Conservation (phyloP, 2,888 invertebrate species). For the Caenorhabditis uteleia region DNA sequence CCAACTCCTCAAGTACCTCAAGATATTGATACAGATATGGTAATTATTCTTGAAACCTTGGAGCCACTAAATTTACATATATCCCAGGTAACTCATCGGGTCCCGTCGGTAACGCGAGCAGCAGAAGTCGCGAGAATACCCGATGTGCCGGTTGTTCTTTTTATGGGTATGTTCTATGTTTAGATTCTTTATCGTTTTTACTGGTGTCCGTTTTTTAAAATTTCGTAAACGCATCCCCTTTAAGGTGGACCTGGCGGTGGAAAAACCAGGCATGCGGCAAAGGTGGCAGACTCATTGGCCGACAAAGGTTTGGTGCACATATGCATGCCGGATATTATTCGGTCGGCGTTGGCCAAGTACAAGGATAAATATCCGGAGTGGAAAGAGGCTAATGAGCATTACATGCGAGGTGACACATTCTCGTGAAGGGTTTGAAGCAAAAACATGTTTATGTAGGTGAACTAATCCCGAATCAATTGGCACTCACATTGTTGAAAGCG, state of each 20-base stretch:
- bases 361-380: slow-evolving; percentile 68
- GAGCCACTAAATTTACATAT: too few relatives aligned
- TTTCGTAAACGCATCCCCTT: slow-evolving; percentile 2
- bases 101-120: slow-evolving; percentile 64
- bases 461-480: slow-evolving; percentile 67
- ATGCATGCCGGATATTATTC: slow-evolving; percentile 67
- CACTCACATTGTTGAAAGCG: slow-evolving; percentile 66
- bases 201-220: slow-evolving; percentile 2
- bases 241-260: slow-evolving; percentile 69
- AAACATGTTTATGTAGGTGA: slow-evolving; percentile 54
- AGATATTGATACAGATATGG: slow-evolving; percentile 27
- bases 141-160: slow-evolving; percentile 67
- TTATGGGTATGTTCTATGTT: slow-evolving; percentile 59
- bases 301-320: slow-evolving; percentile 66
- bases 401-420: slow-evolving; percentile 53
- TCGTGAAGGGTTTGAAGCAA: background rate
- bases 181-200: too few relatives aligned
- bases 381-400: slow-evolving; percentile 65
- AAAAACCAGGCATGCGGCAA: slow-evolving; percentile 66
- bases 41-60: background rate
- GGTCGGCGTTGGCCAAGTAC: slow-evolving; percentile 62
- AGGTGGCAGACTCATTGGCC: slow-evolving; percentile 45
- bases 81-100: slow-evolving; percentile 42
- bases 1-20: background rate
- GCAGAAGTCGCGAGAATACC: slow-evolving; percentile 64